phyloP scores from a whole-genome alignment of 2,888 invertebrate species.

The Himalopsyche kuldschensis region DNA sequence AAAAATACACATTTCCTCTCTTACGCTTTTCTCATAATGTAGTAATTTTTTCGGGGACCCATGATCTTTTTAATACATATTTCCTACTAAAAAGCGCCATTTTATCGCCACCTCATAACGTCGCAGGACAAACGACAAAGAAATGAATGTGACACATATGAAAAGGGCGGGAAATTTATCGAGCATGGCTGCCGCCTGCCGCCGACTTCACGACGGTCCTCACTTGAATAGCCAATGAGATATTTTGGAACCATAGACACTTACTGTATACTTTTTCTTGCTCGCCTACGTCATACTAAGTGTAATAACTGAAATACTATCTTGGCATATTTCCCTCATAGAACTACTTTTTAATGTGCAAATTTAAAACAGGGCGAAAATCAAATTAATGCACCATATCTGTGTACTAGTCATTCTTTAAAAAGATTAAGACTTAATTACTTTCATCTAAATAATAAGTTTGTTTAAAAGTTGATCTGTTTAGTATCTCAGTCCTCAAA shows the following conservation, averaged over 20 bases:
- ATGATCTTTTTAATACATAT: slow-evolving; percentile 27
- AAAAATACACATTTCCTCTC: background rate
- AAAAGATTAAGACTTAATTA: no score
- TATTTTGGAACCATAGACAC: slow-evolving; percentile 12
- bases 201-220: slow-evolving; percentile 19
- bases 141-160: slow-evolving; percentile 26
- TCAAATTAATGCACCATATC: no score
- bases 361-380: no score
- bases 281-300: background rate
- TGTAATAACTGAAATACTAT: background rate
- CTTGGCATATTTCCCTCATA: background rate
- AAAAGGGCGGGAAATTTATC: slow-evolving; percentile 26
- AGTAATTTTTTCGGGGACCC: slow-evolving; percentile 15
- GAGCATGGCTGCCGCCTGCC: slow-evolving; percentile 19
- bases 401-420: no score
- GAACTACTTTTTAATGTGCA: background rate
- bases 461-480: no score
- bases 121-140: slow-evolving; percentile 18
- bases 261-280: slow-evolving; percentile 1
- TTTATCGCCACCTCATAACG: background rate
- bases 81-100: background rate
- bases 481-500: no score
- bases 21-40: slow-evolving; percentile 9
- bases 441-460: no score
- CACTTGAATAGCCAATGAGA: slow-evolving; percentile 22